These are phyloP conservation scores for Mobula birostris DNA, from an alignment of 2,113 vertebrate species.

Conservation along the genomic window DNA sequence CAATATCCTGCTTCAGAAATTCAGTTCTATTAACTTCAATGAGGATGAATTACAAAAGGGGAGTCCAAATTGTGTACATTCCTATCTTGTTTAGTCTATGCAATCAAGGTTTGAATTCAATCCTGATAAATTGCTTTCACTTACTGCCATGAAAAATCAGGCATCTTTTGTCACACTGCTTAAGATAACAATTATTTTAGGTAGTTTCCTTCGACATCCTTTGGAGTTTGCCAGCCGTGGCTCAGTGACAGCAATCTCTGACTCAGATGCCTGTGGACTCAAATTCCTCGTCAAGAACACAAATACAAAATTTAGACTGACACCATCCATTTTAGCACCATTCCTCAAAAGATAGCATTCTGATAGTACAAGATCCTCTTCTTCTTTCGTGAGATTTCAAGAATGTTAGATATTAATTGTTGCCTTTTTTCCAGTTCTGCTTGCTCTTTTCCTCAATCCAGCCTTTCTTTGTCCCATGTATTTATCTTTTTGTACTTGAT, in stretches of 20 bases:
- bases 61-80: too few species aligned
- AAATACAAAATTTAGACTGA: background rate
- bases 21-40: too few species aligned
- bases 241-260: background rate
- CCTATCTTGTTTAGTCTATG: too few species aligned
- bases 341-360: background rate
- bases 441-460: background rate
- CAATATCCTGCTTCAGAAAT: too few species aligned
- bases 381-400: background rate
- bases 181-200: background rate
- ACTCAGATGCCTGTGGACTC: background rate
- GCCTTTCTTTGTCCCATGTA: background rate
- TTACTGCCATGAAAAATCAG: background rate
- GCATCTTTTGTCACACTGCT: background rate
- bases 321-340: background rate
- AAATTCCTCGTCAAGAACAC: background rate
- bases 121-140: background rate
- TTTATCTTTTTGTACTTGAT: background rate
- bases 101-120: too few species aligned
- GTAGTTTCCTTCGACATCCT: background rate
- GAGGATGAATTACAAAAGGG: too few species aligned
- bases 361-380: background rate
- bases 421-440: background rate
- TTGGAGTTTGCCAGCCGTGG: background rate
- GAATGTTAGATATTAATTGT: background rate